Percentiles rank a stretch among this genome's conserved stretches.
Evolutionary conservation across 2,797 vertebrate genomes (phyloP).

Genomic region (Sebastes oblongus): DNA sequence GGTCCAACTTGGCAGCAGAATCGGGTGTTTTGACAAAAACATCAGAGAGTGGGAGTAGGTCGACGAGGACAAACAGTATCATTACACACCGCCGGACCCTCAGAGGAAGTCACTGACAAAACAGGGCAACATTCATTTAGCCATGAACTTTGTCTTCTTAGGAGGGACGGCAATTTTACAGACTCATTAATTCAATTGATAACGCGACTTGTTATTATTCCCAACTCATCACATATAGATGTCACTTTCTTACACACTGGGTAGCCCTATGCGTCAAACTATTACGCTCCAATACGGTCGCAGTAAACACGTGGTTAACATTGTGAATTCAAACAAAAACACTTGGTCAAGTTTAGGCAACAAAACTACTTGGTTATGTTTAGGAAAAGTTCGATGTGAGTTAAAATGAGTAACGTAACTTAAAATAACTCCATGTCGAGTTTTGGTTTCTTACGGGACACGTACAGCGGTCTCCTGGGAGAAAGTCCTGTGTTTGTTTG

Average conservation of each 20-base stretch:
- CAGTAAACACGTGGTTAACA: too few relatives aligned
- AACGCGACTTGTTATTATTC: background rate
- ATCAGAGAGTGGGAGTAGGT: background rate
- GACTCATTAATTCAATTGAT: background rate
- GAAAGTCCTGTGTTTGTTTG: too few relatives aligned
- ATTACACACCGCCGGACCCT: background rate
- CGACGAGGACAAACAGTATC: background rate
- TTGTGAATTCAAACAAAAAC: too few relatives aligned
- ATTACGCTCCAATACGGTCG: background rate
- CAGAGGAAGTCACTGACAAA: background rate
- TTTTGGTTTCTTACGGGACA: background rate
- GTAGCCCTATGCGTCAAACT: too few relatives aligned
- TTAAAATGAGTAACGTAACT: background rate
- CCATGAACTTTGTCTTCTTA: background rate
- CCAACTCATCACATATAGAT: background rate
- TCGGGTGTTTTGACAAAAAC: background rate
- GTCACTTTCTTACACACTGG: too few relatives aligned
- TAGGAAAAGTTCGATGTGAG: background rate
- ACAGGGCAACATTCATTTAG: background rate
- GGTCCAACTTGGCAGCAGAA: constrained; percentile 5
- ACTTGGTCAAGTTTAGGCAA: background rate
- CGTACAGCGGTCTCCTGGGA: too few relatives aligned
- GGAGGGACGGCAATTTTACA: background rate
- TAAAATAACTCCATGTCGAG: background rate
- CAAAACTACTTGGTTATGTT: background rate